These are phyloP conservation scores for Hetaerina titia DNA, from an alignment of 2,888 invertebrate genomes.

Conservation along the genomic window DNA sequence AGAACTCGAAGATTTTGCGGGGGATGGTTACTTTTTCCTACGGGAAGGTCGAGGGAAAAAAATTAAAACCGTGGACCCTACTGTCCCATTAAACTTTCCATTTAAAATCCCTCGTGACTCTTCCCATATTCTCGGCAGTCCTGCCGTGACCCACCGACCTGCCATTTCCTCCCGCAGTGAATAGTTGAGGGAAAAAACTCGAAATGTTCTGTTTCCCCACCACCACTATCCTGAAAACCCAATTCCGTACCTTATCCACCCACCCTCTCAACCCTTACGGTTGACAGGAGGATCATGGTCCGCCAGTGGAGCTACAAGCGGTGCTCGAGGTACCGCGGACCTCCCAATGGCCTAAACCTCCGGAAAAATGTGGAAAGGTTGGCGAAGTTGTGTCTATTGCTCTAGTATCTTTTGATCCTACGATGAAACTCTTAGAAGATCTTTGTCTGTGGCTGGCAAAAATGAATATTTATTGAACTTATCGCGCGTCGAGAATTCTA, in stretches of 20 bases:
- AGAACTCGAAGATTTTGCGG: not conserved
- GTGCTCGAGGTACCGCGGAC: not conserved
- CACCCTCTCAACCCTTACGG: not conserved
- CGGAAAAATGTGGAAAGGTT: not conserved
- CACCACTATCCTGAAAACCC: not conserved
- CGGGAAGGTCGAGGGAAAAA: not conserved
- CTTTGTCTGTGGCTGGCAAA: not conserved
- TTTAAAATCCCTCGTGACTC: not conserved
- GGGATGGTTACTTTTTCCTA: not conserved
- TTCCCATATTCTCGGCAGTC: not conserved
- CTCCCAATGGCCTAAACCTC: not conserved
- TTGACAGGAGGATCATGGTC: not conserved
- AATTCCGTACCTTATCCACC: not conserved
- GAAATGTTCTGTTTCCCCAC: not conserved
- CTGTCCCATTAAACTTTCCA: not conserved
- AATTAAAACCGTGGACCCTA: not conserved
- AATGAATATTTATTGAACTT: not conserved
- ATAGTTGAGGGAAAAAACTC: not conserved
- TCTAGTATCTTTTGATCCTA: not conserved
- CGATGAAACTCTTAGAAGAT: not conserved
- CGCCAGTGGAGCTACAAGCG: not conserved
- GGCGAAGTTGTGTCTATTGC: not conserved
- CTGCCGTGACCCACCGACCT: not conserved
- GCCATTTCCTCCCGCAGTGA: not conserved
- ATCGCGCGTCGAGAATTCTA: not conserved